Evolutionary conservation across 2,888 invertebrate genomes (phyloP), one percentile per base, ranked within the genome.

Genomic region (Tenthredo amoena): DNA sequence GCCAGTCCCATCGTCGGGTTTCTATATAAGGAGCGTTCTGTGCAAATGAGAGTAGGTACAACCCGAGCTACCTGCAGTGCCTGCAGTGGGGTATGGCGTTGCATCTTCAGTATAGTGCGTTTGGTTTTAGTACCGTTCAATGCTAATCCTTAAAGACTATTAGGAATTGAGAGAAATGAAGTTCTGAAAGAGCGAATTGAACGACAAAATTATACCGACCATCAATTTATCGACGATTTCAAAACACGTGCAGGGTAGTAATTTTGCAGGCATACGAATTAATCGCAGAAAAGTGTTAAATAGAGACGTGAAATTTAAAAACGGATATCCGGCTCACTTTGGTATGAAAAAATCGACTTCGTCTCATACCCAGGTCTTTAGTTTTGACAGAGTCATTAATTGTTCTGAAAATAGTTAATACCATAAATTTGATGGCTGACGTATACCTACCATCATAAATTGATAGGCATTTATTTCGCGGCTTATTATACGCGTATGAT

Each of bases 1-100:
- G 83, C 83, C 65, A 50, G 83, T 37, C 34, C 68, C 65, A 43
- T 50, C 68, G 47, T 50, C 34, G 47, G 21, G 83, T 12, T 47
- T 71, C 83, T 87, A 86, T 88, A 88, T 87, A 89, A 88, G 88
- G 88, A 87, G 86, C 86, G 86, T 79, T 85, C 86, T 87, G 88
- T 84, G 87, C 87, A 87, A 88, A 88, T 88, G 87, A 88, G 87
- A 87, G 58, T 81, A 65, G 18, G 50, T 58, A 62, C 58, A 43
- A n/a, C 47, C 15, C 68, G 21, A 34, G 68, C 68, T 83, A 71
- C 68, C 83, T 83, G 40, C n/a, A n/a, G n/a, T 31, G n/a, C 15
- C 7, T 18, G 40, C 37, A 9, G 37, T 37, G 2, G 71, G 2
- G 71, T 9, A 34, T 5, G 37, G n/a, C 0, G 21, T 40, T 74